phyloP scores from a whole-genome alignment of 1,140 invertebrate species.

The Aphelenchoides besseyi region DNA sequence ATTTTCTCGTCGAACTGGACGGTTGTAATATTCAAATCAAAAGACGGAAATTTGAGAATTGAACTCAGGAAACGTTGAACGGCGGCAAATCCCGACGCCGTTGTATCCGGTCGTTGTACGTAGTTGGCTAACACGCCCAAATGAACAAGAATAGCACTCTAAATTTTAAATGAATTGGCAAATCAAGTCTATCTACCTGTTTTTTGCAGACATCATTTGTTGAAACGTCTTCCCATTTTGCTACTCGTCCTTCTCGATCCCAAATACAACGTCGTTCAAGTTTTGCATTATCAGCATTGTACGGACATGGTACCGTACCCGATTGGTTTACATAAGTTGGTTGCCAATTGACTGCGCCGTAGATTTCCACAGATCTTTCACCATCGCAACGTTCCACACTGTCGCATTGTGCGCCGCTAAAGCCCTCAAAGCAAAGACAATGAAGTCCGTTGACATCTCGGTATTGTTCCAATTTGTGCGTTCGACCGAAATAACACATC shows the following conservation, averaged over 20 bases:
- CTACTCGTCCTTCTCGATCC: constrained; percentile 19
- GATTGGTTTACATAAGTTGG: constrained; percentile 43
- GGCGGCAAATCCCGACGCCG: constrained; percentile 40
- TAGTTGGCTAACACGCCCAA: constrained; percentile 52
- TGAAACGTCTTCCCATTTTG: constrained; percentile 41
- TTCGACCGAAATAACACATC: constrained; percentile 45
- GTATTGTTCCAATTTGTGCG: constrained; percentile 46
- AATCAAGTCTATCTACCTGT: constrained; percentile 1
- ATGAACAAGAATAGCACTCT: constrained; percentile 48
- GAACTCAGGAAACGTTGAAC: constrained; percentile 47
- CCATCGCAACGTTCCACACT: constrained; percentile 17
- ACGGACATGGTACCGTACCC: constrained; percentile 37
- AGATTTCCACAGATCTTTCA: constrained; percentile 36
- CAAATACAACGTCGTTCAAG: constrained; percentile 41
- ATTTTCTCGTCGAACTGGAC: constrained; percentile 52
- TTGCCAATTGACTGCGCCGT: constrained; percentile 47
- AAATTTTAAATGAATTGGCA: not conserved
- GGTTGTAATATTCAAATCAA: constrained; percentile 29
- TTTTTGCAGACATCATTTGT: constrained; percentile 46
- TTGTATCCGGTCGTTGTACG: constrained; percentile 44
- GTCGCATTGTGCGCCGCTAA: constrained; percentile 45
- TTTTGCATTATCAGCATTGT: constrained; percentile 42
- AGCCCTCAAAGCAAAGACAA: constrained; percentile 45
- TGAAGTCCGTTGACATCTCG: constrained; percentile 41
- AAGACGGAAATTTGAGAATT: constrained; percentile 42